These are phyloP conservation scores for Trichomycterus rosablanca DNA, from an alignment of 2,113 vertebrate genomes.

Conservation along the genomic window DNA sequence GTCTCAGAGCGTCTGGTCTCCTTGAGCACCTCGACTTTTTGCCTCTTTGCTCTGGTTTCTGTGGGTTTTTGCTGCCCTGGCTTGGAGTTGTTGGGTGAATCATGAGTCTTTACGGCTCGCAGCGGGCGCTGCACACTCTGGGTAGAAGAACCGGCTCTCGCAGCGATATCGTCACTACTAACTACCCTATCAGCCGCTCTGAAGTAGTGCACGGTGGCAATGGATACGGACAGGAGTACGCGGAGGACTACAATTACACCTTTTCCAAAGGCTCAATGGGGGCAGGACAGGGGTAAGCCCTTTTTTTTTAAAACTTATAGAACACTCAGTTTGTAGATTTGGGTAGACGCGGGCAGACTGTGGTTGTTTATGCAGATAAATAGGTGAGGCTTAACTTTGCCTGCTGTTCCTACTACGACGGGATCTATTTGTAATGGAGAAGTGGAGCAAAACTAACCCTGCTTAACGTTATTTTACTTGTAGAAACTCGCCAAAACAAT, in stretches of 20 bases:
- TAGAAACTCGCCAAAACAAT: too few species aligned
- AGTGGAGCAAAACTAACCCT: too few species aligned
- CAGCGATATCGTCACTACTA: slow-evolving; percentile 42
- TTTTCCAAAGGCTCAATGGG: slow-evolving; percentile 34
- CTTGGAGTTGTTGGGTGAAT: neutral
- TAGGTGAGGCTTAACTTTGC: neutral
- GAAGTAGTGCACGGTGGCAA: slow-evolving; percentile 55
- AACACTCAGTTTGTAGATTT: neutral
- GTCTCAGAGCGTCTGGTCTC: too few species aligned
- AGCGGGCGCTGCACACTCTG: slow-evolving; percentile 43
- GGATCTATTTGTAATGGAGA: too few species aligned
- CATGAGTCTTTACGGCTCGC: slow-evolving; percentile 58
- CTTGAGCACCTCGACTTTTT: too few species aligned
- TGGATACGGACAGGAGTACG: slow-evolving; percentile 45
- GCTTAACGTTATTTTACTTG: too few species aligned
- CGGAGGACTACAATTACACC: slow-evolving; percentile 47
- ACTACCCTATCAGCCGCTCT: slow-evolving; percentile 45
- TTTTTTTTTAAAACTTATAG: neutral
- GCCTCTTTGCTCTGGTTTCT: neutral
- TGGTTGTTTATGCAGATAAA: neutral
- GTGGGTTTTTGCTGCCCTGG: neutral
- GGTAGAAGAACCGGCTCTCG: slow-evolving; percentile 39
- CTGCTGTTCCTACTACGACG: too few species aligned
- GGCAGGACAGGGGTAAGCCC: slow-evolving; percentile 36
- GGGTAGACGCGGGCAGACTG: neutral